Conservation (phyloP, 2,797 vertebrate species). For the Ambastaia sidthimunki region DNA sequence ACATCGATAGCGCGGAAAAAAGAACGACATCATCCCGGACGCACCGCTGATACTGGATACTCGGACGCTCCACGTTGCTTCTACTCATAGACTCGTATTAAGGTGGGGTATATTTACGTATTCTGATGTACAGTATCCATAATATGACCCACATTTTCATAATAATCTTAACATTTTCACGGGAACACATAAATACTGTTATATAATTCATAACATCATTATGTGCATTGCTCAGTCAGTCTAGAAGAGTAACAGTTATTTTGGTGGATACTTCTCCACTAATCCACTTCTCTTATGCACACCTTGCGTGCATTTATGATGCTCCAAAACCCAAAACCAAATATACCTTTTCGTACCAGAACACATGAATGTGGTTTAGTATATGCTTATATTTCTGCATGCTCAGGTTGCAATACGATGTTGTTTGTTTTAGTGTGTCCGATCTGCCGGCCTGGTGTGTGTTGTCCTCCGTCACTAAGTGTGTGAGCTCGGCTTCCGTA, state of each 20-base stretch:
- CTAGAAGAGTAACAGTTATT: constrained; percentile 2
- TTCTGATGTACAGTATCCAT: background rate
- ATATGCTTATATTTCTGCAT: background rate
- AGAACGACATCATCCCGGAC: constrained; percentile 51
- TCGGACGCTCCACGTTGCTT: constrained; percentile 39
- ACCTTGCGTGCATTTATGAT: background rate
- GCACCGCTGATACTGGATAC: constrained; percentile 57
- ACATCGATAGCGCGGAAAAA: constrained; percentile 73
- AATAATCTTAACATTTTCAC: background rate
- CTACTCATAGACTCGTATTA: constrained; percentile 53
- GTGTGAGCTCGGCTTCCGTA: constrained; percentile 76
- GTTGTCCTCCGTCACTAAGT: constrained; percentile 72
- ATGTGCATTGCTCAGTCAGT: background rate
- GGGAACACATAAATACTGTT: background rate
- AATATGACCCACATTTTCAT: background rate
- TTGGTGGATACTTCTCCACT: constrained; percentile 29
- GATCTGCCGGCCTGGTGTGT: constrained; percentile 70
- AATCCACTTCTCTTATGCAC: constrained; percentile 1
- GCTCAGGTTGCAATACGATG: background rate
- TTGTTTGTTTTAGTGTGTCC: constrained; percentile 62
- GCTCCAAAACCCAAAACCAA: too few relatives aligned
- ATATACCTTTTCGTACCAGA: background rate
- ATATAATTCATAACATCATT: background rate
- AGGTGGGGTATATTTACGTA: constrained; percentile 33
- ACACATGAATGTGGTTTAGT: background rate